Evolutionary conservation across 2,113 vertebrate genomes (phyloP).

Genomic region (Pygoscelis antarcticus): DNA sequence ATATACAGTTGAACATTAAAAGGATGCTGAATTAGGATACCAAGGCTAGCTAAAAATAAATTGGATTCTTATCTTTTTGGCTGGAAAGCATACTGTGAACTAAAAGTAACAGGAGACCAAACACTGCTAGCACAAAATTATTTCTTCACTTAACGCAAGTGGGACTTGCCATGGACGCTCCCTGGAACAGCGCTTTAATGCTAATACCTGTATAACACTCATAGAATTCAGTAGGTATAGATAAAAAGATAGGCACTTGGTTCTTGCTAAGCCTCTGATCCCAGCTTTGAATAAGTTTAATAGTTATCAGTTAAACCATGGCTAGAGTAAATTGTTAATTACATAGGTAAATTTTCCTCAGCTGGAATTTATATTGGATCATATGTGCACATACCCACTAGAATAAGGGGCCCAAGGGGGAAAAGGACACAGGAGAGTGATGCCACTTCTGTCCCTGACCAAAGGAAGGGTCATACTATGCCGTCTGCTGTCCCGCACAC

Average conservation of each 20-base stretch:
- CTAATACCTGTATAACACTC: background rate
- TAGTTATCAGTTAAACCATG: background rate
- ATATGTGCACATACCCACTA: background rate
- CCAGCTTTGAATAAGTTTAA: background rate
- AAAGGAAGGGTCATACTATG: background rate
- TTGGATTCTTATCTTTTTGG: background rate
- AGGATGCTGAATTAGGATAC: background rate
- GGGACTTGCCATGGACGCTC: background rate
- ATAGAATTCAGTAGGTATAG: background rate
- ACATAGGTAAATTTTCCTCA: background rate
- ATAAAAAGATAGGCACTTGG: background rate
- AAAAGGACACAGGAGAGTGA: background rate
- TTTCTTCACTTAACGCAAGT: background rate
- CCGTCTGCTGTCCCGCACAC: background rate
- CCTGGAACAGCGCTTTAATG: background rate
- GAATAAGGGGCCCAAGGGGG: background rate
- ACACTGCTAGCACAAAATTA: background rate
- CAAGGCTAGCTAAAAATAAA: conserved; percentile 21
- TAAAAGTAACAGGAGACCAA: background rate
- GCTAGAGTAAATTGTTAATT: background rate
- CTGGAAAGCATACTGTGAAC: background rate
- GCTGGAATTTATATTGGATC: background rate
- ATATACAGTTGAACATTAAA: background rate
- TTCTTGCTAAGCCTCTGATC: background rate
- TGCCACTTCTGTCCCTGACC: background rate